Percentiles rank a stretch among this genome's conserved stretches.
Conservation (phyloP, 2,797 vertebrate species). For the Microhierax caerulescens region DNA sequence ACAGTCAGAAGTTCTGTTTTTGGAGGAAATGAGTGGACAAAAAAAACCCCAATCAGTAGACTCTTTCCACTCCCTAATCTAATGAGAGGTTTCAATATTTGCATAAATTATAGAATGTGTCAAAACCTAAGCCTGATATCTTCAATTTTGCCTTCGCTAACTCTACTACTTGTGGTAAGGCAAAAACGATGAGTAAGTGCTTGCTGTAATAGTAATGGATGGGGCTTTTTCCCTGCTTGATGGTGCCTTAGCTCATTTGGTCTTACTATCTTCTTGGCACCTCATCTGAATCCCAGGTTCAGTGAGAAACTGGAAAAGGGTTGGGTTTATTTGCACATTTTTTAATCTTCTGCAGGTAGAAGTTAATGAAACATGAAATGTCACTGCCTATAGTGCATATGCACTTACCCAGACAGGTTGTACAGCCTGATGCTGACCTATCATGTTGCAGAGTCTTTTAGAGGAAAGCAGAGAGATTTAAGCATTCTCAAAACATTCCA, state of each 20-base stretch:
- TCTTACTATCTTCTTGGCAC: neutral
- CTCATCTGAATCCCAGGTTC: neutral
- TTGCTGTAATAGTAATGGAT: neutral
- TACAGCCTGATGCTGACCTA: neutral
- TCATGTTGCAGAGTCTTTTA: neutral
- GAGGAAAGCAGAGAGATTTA: neutral
- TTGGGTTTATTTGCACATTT: neutral
- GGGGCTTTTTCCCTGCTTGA: neutral
- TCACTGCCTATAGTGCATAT: neutral
- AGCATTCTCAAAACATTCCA: neutral
- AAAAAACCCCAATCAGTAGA: neutral
- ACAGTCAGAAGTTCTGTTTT: neutral
- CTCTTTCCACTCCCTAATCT: neutral
- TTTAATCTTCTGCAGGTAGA: neutral
- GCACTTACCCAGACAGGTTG: neutral
- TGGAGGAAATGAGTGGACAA: neutral
- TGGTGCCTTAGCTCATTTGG: neutral
- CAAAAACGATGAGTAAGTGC: neutral
- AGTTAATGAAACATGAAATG: neutral
- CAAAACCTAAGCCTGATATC: neutral
- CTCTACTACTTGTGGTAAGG: neutral
- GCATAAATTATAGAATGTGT: neutral
- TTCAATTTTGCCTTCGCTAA: neutral
- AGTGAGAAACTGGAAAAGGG: neutral
- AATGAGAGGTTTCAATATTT: neutral